phyloP scores from a whole-genome alignment of 2,888 invertebrate species.

The Platycheirus rosarum region DNA sequence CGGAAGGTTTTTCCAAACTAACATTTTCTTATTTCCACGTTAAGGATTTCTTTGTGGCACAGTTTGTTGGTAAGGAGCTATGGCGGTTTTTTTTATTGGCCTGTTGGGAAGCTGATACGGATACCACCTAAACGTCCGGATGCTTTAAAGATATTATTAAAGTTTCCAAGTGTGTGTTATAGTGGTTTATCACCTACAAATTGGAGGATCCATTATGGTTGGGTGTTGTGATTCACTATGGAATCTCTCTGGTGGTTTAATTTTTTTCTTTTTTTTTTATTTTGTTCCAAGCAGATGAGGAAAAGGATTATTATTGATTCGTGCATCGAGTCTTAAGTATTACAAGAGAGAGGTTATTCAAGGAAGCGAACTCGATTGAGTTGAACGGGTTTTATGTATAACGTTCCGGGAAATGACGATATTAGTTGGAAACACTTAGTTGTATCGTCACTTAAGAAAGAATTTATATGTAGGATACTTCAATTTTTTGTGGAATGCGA shows the following conservation, averaged over 20 bases:
- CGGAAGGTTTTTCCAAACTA: constrained; percentile 68
- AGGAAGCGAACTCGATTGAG: constrained; percentile 26
- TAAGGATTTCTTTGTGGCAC: constrained; percentile 48
- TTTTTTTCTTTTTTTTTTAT: constrained; percentile 7
- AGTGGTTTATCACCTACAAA: constrained; percentile 39
- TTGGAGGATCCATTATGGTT: constrained; percentile 39
- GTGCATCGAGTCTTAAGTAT: constrained; percentile 23
- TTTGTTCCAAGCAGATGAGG: constrained; percentile 6
- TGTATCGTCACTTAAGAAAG: no score
- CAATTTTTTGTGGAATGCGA: no score
- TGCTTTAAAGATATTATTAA: constrained; percentile 52
- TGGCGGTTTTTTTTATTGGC: constrained; percentile 54
- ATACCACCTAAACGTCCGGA: constrained; percentile 46
- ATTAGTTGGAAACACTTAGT: constrained; percentile 13
- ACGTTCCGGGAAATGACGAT: constrained; percentile 21
- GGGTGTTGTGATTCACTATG: constrained; percentile 24
- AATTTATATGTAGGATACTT: no score
- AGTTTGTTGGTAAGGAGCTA: constrained; percentile 4
- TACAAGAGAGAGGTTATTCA: constrained; percentile 23
- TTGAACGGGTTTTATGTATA: constrained; percentile 21
- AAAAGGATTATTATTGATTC: constrained; percentile 33
- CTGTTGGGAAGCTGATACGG: constrained; percentile 56
- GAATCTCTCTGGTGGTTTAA: constrained; percentile 19
- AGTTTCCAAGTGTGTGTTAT: constrained; percentile 46
- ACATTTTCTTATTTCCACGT: constrained; percentile 69